Conservation (phyloP, 2,888 invertebrate genomes). For the Strigamia transsilvanica region DNA sequence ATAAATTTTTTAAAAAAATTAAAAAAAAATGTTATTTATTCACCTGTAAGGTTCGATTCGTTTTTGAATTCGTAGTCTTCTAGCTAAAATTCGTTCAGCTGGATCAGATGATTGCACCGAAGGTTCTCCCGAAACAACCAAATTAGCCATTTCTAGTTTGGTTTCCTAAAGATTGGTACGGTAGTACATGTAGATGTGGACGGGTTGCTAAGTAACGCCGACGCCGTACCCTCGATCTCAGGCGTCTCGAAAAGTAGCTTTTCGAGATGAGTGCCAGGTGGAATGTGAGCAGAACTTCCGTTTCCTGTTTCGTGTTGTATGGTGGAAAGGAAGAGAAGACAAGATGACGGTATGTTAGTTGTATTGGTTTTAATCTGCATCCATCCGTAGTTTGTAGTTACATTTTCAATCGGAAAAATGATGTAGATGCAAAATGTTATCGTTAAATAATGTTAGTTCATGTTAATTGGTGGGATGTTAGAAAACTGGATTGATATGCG, state of each 20-base stretch:
- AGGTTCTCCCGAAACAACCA: background rate
- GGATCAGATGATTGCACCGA: conserved; percentile 15
- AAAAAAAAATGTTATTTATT: background rate
- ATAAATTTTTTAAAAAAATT: background rate
- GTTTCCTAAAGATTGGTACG: background rate
- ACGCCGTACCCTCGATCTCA: background rate
- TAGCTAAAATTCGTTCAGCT: conserved; percentile 28
- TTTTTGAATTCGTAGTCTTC: conserved; percentile 31
- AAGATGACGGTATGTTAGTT: background rate
- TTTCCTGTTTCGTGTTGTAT: background rate
- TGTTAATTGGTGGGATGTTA: background rate
- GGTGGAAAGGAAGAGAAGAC: background rate
- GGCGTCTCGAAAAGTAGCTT: background rate
- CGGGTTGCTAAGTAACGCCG: background rate
- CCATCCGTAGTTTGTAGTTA: background rate
- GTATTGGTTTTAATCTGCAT: background rate
- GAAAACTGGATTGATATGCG: background rate
- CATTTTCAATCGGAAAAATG: background rate
- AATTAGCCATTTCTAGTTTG: background rate
- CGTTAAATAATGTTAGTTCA: background rate
- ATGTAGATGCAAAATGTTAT: background rate
- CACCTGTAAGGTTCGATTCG: background rate
- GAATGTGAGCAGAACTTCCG: background rate
- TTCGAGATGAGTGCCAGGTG: background rate
- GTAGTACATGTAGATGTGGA: background rate